These are phyloP conservation scores for Gorsachius goisagi DNA, from an alignment of 2,113 vertebrate genomes.

Conservation along the genomic window DNA sequence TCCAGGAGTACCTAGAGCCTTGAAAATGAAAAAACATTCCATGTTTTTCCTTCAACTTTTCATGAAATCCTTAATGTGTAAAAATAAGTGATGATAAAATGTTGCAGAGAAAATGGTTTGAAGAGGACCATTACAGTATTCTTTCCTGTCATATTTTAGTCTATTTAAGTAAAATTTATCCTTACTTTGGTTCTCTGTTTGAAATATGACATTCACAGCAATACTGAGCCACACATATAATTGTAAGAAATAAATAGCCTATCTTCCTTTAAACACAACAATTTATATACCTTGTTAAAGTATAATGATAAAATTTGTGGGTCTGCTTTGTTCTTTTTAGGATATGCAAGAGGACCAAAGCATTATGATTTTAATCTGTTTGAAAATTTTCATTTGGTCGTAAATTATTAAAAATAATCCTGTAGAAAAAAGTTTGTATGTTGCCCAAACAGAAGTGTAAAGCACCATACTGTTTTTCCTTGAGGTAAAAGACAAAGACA, in stretches of 20 bases:
- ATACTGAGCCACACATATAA: neutral
- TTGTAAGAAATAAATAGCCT: neutral
- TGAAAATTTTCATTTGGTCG: neutral
- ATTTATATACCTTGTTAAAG: neutral
- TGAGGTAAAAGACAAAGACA: neutral
- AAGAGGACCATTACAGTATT: neutral
- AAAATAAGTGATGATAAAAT: neutral
- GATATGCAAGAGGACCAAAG: neutral
- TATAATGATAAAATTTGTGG: neutral
- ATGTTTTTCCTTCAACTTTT: neutral
- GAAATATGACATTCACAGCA: neutral
- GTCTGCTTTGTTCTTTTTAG: neutral
- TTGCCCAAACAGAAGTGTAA: neutral
- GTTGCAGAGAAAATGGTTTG: neutral
- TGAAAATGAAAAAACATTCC: neutral
- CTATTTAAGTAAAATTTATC: neutral
- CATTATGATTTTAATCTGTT: neutral
- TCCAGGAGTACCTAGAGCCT: neutral
- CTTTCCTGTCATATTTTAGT: neutral
- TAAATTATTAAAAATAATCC: neutral
- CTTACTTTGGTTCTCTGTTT: neutral
- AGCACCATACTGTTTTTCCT: neutral
- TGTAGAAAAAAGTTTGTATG: neutral
- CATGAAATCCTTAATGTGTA: neutral
- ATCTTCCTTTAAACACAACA: neutral